These are phyloP conservation scores for Dendrocincla fuliginosa DNA, from an alignment of 2,797 vertebrate genomes.

Conservation along the genomic window DNA sequence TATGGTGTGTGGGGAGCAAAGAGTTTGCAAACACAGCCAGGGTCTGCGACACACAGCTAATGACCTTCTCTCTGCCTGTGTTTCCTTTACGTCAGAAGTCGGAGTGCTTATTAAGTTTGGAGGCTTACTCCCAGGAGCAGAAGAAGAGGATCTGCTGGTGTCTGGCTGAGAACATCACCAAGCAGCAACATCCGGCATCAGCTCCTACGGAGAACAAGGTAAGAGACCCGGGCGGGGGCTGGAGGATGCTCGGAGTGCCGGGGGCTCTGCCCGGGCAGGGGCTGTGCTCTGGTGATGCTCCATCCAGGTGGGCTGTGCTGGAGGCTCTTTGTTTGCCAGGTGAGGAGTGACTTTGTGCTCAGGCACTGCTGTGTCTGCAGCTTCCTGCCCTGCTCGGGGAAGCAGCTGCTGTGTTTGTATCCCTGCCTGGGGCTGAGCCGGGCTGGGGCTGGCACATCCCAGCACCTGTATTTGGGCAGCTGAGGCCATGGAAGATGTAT, in stretches of 20 bases:
- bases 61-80: conserved; percentile 71
- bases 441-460: background rate
- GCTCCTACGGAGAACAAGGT: conserved; percentile 70
- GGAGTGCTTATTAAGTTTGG: conserved; percentile 95
- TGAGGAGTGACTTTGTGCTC: background rate
- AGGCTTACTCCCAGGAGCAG: conserved; percentile 92
- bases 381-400: background rate
- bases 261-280: background rate
- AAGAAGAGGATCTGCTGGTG: conserved; percentile 95
- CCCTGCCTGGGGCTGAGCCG: background rate
- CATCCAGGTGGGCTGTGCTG: background rate
- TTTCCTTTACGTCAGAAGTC: conserved; percentile 87
- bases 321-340: background rate
- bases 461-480: background rate
- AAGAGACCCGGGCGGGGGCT: background rate
- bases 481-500: background rate
- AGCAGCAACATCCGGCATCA: conserved; percentile 81
- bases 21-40: conserved; percentile 48
- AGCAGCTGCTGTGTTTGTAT: background rate
- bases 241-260: background rate
- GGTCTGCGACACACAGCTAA: conserved; percentile 46
- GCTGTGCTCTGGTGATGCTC: background rate
- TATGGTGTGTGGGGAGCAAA: background rate
- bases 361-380: background rate
- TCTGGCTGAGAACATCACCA: conserved; percentile 92